phyloP scores from a whole-genome alignment of 2,888 invertebrate genomes.

The Onchidella celtica region DNA sequence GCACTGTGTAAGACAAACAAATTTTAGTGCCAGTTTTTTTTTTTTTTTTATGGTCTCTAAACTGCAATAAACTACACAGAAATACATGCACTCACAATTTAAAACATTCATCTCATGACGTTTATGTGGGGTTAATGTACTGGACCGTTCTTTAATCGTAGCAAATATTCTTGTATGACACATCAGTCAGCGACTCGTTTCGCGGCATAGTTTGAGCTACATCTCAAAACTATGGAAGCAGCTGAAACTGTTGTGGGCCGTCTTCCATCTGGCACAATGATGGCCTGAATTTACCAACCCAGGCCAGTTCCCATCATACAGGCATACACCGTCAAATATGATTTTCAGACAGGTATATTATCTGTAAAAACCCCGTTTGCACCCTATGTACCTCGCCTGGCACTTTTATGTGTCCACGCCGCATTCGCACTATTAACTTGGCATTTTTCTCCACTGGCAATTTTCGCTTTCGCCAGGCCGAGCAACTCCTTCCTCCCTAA shows the following conservation, averaged over 20 bases:
- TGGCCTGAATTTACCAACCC: not conserved
- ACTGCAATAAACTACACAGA: no score
- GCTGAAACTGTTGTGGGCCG: not conserved
- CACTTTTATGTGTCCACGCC: not conserved
- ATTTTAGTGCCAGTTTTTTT: no score
- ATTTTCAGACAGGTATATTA: not conserved
- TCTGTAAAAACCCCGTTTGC: not conserved
- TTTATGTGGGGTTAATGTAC: no score
- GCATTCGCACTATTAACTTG: not conserved
- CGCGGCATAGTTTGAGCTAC: not conserved
- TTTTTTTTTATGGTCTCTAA: no score
- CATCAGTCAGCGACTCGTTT: no score
- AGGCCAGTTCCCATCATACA: not conserved
- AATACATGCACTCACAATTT: no score
- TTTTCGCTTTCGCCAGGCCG: no score
- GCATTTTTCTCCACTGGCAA: not conserved
- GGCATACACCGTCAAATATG: not conserved
- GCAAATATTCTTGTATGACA: not conserved
- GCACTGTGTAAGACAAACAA: no score
- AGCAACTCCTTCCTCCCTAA: not conserved
- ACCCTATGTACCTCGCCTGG: not conserved
- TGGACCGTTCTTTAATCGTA: no score
- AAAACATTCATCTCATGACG: no score
- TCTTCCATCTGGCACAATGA: not conserved
- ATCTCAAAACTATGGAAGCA: not conserved